Conservation (phyloP, 2,113 vertebrate species). For the Thinocorus orbignyianus region DNA sequence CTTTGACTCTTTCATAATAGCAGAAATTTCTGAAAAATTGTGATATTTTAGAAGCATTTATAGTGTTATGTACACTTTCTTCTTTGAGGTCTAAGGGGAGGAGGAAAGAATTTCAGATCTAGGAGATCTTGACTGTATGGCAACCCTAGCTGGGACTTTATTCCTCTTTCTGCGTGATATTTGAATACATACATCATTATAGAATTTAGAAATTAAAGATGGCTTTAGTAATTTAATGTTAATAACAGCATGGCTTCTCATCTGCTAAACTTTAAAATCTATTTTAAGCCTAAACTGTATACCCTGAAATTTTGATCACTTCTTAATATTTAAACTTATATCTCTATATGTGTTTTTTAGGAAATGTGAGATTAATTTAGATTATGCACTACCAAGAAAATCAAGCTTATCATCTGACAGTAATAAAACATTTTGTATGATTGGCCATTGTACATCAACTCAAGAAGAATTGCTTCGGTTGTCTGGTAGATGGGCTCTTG, state of each 20-base stretch:
- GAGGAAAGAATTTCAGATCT: background rate
- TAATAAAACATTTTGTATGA: constrained; percentile 95
- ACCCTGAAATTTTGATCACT: background rate
- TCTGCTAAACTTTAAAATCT: background rate
- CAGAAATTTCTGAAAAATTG: background rate
- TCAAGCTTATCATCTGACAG: constrained; percentile 93
- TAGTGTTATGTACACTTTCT: background rate
- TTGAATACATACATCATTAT: background rate
- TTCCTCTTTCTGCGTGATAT: background rate
- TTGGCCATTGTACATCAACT: constrained; percentile 83
- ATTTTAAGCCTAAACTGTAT: background rate
- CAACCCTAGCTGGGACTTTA: fast-evolving
- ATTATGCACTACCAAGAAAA: constrained; percentile 91
- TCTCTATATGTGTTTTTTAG: constrained; percentile 71
- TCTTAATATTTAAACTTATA: background rate
- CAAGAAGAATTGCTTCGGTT: constrained; percentile 82
- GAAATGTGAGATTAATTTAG: constrained; percentile 88
- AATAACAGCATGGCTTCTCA: background rate
- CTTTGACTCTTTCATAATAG: background rate
- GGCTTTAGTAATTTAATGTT: background rate
- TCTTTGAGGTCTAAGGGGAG: background rate
- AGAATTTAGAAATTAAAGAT: background rate
- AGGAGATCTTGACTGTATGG: background rate
- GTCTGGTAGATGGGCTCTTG: constrained; percentile 83
- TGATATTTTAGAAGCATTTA: background rate